These are phyloP conservation scores for Eudemis profundana DNA, from an alignment of 2,888 invertebrate genomes.

Conservation along the genomic window DNA sequence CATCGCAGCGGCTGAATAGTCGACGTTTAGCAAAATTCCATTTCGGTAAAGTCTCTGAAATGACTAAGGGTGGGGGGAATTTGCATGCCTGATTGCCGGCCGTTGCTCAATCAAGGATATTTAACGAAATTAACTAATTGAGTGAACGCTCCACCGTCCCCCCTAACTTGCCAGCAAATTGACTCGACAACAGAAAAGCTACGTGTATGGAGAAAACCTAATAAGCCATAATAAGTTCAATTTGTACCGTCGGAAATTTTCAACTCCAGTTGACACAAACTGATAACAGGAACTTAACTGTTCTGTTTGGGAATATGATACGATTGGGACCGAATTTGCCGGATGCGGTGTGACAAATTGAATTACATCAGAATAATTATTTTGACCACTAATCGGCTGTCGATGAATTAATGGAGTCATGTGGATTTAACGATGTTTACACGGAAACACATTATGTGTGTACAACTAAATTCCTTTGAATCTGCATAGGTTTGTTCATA, in stretches of 20 bases:
- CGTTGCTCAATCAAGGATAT: constrained; percentile 84
- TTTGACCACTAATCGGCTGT: constrained; percentile 24
- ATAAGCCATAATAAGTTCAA: constrained; percentile 72
- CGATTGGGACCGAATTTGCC: not conserved
- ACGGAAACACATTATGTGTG: not conserved
- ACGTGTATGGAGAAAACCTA: constrained; percentile 72
- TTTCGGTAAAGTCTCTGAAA: constrained; percentile 62
- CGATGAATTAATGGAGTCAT: not conserved
- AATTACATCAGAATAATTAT: constrained; percentile 18
- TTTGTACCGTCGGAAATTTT: constrained; percentile 44
- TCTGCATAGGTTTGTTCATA: too few species aligned
- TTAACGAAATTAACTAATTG: constrained; percentile 85
- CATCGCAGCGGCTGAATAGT: constrained; percentile 56
- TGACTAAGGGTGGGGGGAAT: constrained; percentile 64
- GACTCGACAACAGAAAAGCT: constrained; percentile 69
- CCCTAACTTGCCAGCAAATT: constrained; percentile 64
- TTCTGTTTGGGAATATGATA: constrained; percentile 23
- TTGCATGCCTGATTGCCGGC: constrained; percentile 85
- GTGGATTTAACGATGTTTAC: not conserved
- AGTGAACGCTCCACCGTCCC: constrained; percentile 72
- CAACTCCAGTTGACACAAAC: constrained; percentile 22
- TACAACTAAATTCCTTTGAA: too few species aligned
- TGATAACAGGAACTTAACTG: constrained; percentile 9
- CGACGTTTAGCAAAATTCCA: constrained; percentile 63
- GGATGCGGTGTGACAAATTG: not conserved